These are phyloP conservation scores for Chaetura pelagica DNA, from an alignment of 2,113 vertebrate species.

Conservation along the genomic window DNA sequence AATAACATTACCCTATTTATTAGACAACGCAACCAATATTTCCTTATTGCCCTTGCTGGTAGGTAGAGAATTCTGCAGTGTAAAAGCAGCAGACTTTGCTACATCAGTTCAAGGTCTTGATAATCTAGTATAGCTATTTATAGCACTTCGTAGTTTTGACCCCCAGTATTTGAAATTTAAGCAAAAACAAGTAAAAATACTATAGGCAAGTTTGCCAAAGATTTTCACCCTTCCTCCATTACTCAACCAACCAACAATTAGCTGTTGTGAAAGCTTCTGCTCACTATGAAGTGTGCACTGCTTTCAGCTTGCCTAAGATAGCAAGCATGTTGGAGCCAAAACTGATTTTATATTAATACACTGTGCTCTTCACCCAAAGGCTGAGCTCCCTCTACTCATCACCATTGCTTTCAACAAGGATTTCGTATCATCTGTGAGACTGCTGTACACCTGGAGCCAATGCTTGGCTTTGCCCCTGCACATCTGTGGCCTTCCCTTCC, in stretches of 20 bases:
- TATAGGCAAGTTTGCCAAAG: background rate
- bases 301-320: background rate
- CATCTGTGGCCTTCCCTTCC: background rate
- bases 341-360: background rate
- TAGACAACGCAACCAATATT: background rate
- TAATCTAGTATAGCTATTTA: background rate
- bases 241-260: background rate
- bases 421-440: background rate
- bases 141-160: fast-evolving
- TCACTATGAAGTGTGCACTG: background rate
- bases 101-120: background rate
- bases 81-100: background rate
- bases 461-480: fast-evolving
- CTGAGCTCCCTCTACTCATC: background rate
- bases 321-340: background rate
- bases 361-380: background rate
- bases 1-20: background rate
- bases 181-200: background rate
- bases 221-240: background rate
- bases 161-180: background rate
- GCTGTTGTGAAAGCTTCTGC: constrained; percentile 23
- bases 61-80: background rate
- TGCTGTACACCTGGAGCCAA: too few species aligned
- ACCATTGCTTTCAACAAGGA: background rate
- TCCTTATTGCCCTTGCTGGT: background rate